Evolutionary conservation across 2,888 invertebrate species (phyloP).

Genomic region (Eustalomyia histrio): DNA sequence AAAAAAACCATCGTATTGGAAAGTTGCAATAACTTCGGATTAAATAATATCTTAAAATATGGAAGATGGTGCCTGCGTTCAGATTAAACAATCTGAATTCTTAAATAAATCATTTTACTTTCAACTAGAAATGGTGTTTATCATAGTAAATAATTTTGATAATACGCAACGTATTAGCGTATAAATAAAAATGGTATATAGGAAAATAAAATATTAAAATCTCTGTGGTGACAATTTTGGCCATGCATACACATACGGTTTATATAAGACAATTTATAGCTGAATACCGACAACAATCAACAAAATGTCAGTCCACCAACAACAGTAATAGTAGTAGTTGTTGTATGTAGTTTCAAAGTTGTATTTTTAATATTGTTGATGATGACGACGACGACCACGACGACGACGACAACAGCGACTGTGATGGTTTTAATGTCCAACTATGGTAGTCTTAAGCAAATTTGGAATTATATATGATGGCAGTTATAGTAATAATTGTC

Average conservation of each 20-base stretch:
- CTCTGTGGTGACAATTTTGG: slow-evolving; percentile 54
- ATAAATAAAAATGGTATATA: slow-evolving; percentile 27
- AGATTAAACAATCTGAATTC: slow-evolving; percentile 2
- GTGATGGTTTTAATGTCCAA: slow-evolving; percentile 16
- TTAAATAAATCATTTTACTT: background rate
- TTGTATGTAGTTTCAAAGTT: background rate
- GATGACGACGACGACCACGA: background rate
- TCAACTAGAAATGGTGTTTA: background rate
- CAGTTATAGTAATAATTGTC: slow-evolving; percentile 31
- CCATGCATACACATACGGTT: slow-evolving; percentile 24
- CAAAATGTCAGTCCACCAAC: no score
- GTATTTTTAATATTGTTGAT: background rate
- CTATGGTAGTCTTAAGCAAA: slow-evolving; percentile 35
- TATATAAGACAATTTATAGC: slow-evolving; percentile 20
- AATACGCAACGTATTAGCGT: background rate
- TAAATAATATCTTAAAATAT: no score
- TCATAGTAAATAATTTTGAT: background rate
- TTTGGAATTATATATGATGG: slow-evolving; percentile 21
- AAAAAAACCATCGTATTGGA: no score
- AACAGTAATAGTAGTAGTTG: no score
- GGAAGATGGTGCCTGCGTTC: background rate
- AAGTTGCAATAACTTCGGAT: no score
- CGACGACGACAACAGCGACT: background rate
- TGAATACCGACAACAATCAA: slow-evolving; percentile 13
- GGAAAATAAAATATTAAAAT: slow-evolving; percentile 37